These are phyloP conservation scores for Ovis canadensis DNA, from an alignment of 2,113 vertebrate species.

Conservation along the genomic window DNA sequence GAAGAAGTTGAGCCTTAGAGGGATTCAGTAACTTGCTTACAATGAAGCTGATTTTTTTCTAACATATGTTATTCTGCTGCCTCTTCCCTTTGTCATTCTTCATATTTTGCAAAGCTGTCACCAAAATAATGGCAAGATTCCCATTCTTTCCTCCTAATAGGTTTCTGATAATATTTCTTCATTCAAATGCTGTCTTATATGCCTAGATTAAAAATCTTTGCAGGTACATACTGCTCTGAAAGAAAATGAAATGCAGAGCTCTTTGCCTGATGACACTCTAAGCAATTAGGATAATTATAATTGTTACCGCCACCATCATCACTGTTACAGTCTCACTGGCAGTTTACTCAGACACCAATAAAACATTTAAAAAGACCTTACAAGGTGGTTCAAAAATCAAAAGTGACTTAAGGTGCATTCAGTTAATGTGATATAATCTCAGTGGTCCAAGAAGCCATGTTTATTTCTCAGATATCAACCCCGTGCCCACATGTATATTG, in stretches of 20 bases:
- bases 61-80: not conserved
- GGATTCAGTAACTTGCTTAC: not conserved
- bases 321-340: not conserved
- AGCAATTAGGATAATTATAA: constrained; percentile 20
- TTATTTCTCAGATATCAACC: not conserved
- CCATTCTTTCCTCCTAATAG: not conserved
- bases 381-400: not conserved
- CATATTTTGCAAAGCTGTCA: not conserved
- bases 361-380: not conserved
- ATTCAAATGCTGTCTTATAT: not conserved
- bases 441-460: not conserved
- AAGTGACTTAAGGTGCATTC: not conserved
- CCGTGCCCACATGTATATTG: not conserved
- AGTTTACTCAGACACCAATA: not conserved
- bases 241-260: constrained; percentile 15
- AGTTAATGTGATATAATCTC: not conserved
- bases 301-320: not conserved
- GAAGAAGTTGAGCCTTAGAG: not conserved
- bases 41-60: not conserved
- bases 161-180: not conserved
- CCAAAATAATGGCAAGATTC: not conserved
- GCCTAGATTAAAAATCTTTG: not conserved
- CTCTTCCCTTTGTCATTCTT: not conserved
- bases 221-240: not conserved
- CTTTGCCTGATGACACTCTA: not conserved